Evolutionary conservation across 2,888 invertebrate genomes (phyloP).

Genomic region (Hirtodrosophila cameraria): DNA sequence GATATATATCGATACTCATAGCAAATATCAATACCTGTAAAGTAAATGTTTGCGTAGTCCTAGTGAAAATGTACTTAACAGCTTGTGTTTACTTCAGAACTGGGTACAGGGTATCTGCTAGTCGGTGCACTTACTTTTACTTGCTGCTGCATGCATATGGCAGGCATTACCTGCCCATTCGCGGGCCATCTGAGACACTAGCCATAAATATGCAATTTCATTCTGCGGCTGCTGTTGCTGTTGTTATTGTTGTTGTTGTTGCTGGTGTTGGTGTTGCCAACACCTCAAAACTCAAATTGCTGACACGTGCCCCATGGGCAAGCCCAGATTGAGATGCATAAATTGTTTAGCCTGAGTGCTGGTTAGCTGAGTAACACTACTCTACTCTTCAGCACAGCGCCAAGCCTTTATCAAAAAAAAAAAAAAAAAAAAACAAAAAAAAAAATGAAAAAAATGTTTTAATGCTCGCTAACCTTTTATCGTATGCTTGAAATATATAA

Average conservation of each 20-base stretch:
- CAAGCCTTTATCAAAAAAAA: constrained; percentile 18
- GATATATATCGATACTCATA: no score
- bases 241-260: no score
- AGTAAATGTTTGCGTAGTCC: no score
- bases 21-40: no score
- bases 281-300: constrained; percentile 48
- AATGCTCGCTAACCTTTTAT: constrained; percentile 21
- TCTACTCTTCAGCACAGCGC: not conserved
- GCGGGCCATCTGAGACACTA: constrained; percentile 31
- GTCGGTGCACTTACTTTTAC: no score
- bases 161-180: constrained; percentile 9
- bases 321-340: constrained; percentile 41
- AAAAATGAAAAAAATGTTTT: no score
- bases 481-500: constrained; percentile 34
- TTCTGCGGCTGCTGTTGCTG: constrained; percentile 50
- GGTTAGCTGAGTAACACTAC: constrained; percentile 17
- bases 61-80: no score
- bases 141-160: not conserved
- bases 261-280: constrained; percentile 46
- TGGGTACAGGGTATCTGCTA: no score
- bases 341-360: constrained; percentile 44
- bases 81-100: no score
- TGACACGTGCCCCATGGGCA: constrained; percentile 46
- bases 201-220: constrained; percentile 76
- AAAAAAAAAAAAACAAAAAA: no score